A percentile compares a stretch with the other conserved stretches of the same genome.
These are phyloP conservation scores for Pararge aegeria DNA, from an alignment of 1,140 invertebrate species.

Conservation along the genomic window DNA sequence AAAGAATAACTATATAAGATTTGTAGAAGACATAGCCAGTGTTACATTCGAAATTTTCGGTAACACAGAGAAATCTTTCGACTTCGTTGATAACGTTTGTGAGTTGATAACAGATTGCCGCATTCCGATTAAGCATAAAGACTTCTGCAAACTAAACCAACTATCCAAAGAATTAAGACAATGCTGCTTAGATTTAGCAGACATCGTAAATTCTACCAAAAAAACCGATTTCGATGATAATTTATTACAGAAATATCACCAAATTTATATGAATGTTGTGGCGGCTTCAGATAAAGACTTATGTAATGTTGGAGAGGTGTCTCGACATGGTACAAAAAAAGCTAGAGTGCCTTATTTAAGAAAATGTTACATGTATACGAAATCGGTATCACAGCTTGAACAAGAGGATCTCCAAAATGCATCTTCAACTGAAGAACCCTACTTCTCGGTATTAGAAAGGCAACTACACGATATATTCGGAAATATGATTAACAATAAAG, in stretches of 20 bases:
- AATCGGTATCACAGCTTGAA: slow-evolving; percentile 65
- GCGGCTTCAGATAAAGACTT: slow-evolving; percentile 70
- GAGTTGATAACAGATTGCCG: slow-evolving; percentile 68
- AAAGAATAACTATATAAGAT: slow-evolving; percentile 72
- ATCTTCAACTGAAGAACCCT: slow-evolving; percentile 38
- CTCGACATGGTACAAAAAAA: slow-evolving; percentile 56
- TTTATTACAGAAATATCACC: slow-evolving; percentile 67
- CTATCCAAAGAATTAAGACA: slow-evolving; percentile 67
- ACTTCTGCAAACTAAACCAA: slow-evolving; percentile 72
- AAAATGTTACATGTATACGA: slow-evolving; percentile 74
- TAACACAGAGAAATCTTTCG: slow-evolving; percentile 65
- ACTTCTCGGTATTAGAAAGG: slow-evolving; percentile 64
- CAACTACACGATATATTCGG: slow-evolving; percentile 73
- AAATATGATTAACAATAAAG: slow-evolving; percentile 71
- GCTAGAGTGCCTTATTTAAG: slow-evolving; percentile 63
- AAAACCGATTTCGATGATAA: slow-evolving; percentile 46
- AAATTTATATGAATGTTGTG: slow-evolving; percentile 73
- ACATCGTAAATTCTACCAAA: slow-evolving; percentile 49
- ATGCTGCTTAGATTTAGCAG: slow-evolving; percentile 57
- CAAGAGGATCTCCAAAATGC: slow-evolving; percentile 45
- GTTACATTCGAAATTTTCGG: slow-evolving; percentile 75
- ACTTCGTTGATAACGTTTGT: slow-evolving; percentile 70
- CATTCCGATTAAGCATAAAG: slow-evolving; percentile 72
- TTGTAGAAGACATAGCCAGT: slow-evolving; percentile 74
- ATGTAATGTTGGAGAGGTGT: slow-evolving; percentile 65